Conservation (phyloP, 2,888 invertebrate genomes). For the Pantelozetes paolii region DNA sequence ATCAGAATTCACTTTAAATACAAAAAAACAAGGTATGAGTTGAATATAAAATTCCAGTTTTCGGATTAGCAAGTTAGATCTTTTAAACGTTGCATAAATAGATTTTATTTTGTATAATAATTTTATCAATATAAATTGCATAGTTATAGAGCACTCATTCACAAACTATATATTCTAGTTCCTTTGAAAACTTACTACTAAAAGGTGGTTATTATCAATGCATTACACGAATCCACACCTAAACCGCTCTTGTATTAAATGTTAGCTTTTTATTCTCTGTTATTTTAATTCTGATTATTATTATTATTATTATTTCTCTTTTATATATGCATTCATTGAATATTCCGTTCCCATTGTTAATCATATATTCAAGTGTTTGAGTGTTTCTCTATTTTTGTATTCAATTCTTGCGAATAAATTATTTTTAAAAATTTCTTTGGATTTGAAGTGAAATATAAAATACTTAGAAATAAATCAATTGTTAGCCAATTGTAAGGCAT, state of each 20-base stretch:
- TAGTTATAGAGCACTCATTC: no score
- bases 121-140: no score
- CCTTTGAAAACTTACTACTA: no score
- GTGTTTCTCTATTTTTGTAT: neutral
- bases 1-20: no score
- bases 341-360: neutral
- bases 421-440: neutral
- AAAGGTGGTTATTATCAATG: no score
- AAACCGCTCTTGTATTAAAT: no score
- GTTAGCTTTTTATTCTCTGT: neutral
- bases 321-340: neutral
- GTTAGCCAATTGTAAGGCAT: neutral
- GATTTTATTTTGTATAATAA: no score
- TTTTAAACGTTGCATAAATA: no score
- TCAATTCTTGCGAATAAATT: neutral
- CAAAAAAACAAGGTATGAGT: neutral
- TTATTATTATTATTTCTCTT: neutral
- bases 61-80: no score
- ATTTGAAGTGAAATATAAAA: neutral
- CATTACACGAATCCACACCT: no score
- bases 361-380: slow-evolving; percentile 16
- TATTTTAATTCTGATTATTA: neutral
- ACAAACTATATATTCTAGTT: no score
- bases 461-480: neutral
- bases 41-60: neutral